Evolutionary conservation across 92 coral and sea anemone genomes (phyloP).

Genomic region (Scolanthus callimorphus): DNA sequence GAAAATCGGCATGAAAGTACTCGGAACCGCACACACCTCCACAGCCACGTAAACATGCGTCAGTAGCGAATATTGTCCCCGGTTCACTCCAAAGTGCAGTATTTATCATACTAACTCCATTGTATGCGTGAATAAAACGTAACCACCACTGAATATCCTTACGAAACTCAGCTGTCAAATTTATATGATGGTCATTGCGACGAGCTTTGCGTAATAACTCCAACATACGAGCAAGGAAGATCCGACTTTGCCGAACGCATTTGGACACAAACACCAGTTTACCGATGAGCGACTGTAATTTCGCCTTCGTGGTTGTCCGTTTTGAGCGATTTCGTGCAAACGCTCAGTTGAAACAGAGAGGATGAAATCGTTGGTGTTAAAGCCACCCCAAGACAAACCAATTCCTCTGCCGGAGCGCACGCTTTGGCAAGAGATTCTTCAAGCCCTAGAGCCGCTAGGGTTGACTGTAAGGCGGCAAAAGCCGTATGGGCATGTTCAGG

Average conservation of each 20-base stretch:
- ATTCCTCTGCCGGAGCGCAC: slow-evolving; percentile 10
- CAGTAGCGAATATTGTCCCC: slow-evolving; percentile 28
- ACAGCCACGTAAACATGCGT: slow-evolving; percentile 44
- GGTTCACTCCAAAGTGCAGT: slow-evolving; percentile 22
- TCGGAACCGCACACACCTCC: slow-evolving; percentile 17
- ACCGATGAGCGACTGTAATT: slow-evolving; percentile 34
- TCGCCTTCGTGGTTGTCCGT: slow-evolving; percentile 6
- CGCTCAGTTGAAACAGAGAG: slow-evolving; percentile 20
- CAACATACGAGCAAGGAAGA: slow-evolving; percentile 27
- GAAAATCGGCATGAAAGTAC: slow-evolving; percentile 32
- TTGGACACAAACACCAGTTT: slow-evolving; percentile 35
- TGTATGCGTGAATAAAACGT: slow-evolving; percentile 23
- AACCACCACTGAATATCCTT: slow-evolving; percentile 39
- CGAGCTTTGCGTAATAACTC: slow-evolving; percentile 3
- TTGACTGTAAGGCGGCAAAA: background rate
- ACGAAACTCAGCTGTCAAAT: slow-evolving; percentile 22
- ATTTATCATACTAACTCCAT: slow-evolving; percentile 22
- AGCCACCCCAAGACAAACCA: slow-evolving; percentile 28
- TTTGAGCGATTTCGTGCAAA: slow-evolving; percentile 9
- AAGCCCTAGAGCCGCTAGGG: slow-evolving; percentile 18
- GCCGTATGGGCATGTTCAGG: background rate
- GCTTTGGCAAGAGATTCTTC: slow-evolving; percentile 30
- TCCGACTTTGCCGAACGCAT: slow-evolving; percentile 37
- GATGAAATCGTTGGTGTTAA: slow-evolving; percentile 18
- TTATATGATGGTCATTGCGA: slow-evolving; percentile 26